These are phyloP conservation scores for Gorsachius magnificus DNA, from an alignment of 2,797 vertebrate genomes.

Conservation along the genomic window DNA sequence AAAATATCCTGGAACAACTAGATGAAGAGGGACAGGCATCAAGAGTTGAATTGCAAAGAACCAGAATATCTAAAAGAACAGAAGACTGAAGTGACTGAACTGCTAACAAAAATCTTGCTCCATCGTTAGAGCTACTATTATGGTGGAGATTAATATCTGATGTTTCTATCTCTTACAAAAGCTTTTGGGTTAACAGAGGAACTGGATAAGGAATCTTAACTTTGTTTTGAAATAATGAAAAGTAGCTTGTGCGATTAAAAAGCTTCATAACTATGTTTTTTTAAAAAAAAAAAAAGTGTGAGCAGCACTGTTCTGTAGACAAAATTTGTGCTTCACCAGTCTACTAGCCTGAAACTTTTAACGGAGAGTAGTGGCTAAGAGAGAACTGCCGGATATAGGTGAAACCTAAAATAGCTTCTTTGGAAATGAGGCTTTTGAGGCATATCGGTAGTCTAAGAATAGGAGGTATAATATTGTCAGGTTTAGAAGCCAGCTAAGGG, in stretches of 20 bases:
- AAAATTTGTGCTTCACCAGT: background rate
- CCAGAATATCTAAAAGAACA: constrained; percentile 9
- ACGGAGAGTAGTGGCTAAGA: background rate
- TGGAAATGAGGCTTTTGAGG: background rate
- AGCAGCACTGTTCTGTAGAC: background rate
- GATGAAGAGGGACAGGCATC: constrained; percentile 7
- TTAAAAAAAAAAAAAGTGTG: too few species aligned
- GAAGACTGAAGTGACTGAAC: constrained; percentile 40
- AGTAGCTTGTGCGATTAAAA: background rate
- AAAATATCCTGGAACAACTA: constrained; percentile 22
- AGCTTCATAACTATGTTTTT: background rate
- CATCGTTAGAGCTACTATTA: background rate
- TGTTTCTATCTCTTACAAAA: background rate
- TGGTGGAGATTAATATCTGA: background rate
- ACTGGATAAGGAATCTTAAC: background rate
- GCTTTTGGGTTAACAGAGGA: background rate
- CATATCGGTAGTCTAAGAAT: background rate
- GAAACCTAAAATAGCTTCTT: background rate
- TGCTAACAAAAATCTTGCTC: constrained; percentile 5
- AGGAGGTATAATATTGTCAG: background rate
- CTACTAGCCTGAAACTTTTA: background rate
- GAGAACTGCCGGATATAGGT: background rate
- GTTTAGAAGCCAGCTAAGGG: background rate
- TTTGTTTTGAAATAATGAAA: background rate
- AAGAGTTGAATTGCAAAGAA: constrained; percentile 14